phyloP scores from a whole-genome alignment of 2,888 invertebrate species.

The Sphecodes monilicornis region DNA sequence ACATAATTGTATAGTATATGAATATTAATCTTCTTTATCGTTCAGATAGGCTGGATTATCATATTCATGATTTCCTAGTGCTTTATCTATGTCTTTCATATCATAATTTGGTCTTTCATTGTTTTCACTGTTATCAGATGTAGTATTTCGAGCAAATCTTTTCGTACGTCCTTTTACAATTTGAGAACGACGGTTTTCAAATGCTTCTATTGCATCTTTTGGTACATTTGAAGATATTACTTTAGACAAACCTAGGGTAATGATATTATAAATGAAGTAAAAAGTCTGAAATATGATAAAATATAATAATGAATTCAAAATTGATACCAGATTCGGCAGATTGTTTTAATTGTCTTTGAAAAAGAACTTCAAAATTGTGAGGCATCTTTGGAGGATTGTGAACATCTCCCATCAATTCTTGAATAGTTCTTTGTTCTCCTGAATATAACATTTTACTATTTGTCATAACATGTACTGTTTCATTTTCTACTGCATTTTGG shows the following conservation, averaged over 20 bases:
- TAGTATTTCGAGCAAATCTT: slow-evolving; percentile 93
- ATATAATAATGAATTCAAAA: neutral
- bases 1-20: neutral
- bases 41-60: slow-evolving; percentile 56
- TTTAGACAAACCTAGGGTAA: slow-evolving; percentile 47
- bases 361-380: slow-evolving; percentile 74
- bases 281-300: neutral
- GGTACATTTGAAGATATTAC: slow-evolving; percentile 42
- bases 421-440: slow-evolving; percentile 93
- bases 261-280: slow-evolving; percentile 28
- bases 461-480: slow-evolving; percentile 17
- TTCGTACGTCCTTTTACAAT: slow-evolving; percentile 92
- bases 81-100: neutral
- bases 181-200: slow-evolving; percentile 91
- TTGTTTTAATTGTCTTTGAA: slow-evolving; percentile 71
- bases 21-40: slow-evolving; percentile 17
- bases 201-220: slow-evolving; percentile 86
- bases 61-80: slow-evolving; percentile 29
- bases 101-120: neutral
- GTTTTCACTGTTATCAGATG: slow-evolving; percentile 84
- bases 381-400: slow-evolving; percentile 93
- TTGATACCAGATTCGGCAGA: slow-evolving; percentile 45
- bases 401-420: slow-evolving; percentile 93
- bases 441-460: slow-evolving; percentile 84
- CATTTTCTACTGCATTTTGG: slow-evolving; percentile 90